Base-by-base conservation (phyloP, 2,113 vertebrate species). In the Sturnira hondurensis region DNA sequence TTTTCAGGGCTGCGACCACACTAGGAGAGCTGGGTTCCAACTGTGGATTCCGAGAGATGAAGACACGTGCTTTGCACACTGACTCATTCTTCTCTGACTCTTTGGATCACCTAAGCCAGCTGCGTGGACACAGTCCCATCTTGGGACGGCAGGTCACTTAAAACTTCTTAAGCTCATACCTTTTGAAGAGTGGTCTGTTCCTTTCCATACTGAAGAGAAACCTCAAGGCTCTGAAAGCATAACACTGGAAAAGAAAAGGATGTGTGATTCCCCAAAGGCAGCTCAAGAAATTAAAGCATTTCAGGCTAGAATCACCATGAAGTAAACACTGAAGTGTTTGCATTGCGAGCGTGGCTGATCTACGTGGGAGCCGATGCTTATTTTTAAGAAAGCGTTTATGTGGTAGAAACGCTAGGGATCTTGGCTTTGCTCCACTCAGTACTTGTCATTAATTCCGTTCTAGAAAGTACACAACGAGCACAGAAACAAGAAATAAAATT, bases 201-300 rank as follows among this genome's bases (percentile, higher is more conserved):
- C 99, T 99, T 98, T 99, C 99, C 98, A 99, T 98, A 81, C 99
- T 99, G 96, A 99, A 99, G 94, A 99, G 99, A 98, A 99, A 99
- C n/a, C 99, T 98, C 84, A 99, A 98, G 19, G 99, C 98, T 98
- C 99, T 98, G 96, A 99, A 99, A 0, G 99, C 99, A 10, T 99
- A 99, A 98, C 99, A 99, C 99, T 99, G 89, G 61, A 76, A 93
- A 86, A 96, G 1, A 92, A 93, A 94, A 70, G 47, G 65, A 77
- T 38, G 58, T 2, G 1, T 33, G 41, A 80, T n/a, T 93, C 58
- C 84, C 54, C 70, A 58, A 70, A 28, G 70, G 84, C 6, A 24
- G 43, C n/a, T 70, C 38, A 15, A 43, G 54, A 50, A 77, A 88
- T 31, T 6, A 54, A 52, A 67, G 7, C 26, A 50, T 85, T 28